These are phyloP conservation scores for Protobothrops flavoviridis DNA, from an alignment of 2,113 vertebrate species.

Conservation along the genomic window DNA sequence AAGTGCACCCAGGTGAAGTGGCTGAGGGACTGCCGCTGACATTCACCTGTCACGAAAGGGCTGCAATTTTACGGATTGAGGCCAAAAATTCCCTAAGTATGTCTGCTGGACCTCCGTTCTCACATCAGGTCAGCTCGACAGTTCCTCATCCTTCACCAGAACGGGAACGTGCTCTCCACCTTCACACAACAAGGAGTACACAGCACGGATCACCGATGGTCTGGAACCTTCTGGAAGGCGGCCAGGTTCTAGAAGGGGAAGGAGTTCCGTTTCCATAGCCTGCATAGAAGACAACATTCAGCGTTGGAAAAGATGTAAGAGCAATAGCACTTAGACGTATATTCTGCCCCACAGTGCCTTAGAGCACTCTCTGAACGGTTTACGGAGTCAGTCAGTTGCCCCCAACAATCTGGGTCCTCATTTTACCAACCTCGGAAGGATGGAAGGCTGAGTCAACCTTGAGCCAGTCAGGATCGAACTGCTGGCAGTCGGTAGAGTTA, in stretches of 20 bases:
- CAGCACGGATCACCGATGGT: constrained; percentile 67
- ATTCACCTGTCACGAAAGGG: not conserved
- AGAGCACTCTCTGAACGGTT: too few relatives aligned
- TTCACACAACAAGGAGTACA: constrained; percentile 82
- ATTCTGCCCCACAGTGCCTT: too few relatives aligned
- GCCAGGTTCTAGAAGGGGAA: constrained; percentile 65
- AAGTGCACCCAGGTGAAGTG: not conserved
- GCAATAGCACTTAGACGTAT: not conserved
- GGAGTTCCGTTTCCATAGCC: constrained; percentile 77
- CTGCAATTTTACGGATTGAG: too few relatives aligned
- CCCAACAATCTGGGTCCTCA: too few relatives aligned
- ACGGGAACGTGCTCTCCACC: constrained; percentile 79
- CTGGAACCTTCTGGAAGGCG: constrained; percentile 1
- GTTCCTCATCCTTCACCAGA: constrained; percentile 78
- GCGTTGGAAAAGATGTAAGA: not conserved
- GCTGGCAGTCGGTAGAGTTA: too few relatives aligned
- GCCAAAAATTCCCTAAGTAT: not conserved
- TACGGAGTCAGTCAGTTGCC: too few relatives aligned
- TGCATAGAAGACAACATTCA: constrained; percentile 49
- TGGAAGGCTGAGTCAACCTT: too few relatives aligned
- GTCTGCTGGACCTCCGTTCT: not conserved
- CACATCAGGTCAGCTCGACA: not conserved
- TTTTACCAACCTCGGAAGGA: too few relatives aligned
- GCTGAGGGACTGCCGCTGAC: not conserved
- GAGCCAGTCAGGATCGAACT: too few relatives aligned